Base-by-base conservation (phyloP, 2,797 vertebrate species). In the Hyperoplus lanceolatus region DNA sequence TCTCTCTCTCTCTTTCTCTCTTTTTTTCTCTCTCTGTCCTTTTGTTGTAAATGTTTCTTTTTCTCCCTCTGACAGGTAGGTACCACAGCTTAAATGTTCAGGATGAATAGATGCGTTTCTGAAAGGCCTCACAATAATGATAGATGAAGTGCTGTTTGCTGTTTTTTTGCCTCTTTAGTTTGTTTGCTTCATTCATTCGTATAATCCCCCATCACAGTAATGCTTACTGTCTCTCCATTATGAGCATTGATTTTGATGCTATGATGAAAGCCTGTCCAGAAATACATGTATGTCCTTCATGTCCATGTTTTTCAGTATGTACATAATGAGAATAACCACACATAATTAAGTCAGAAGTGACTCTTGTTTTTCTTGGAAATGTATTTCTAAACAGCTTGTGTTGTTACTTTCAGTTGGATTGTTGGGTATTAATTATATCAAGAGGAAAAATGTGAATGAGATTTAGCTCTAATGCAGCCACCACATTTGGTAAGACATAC, bases 11-110 rank as follows among this genome's bases (percentile, higher is more conserved):
- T 78, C 87, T 70, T 60, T 83, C 60, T 79, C 70, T 75, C 66
- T 75, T 60, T 69, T 41, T 78, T 3, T 29, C 29, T 29, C 88
- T 70, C 63, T 29, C 29, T 29, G 29, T 29, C 29, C 29, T 29
- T 29, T 29, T 55, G 38, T 77, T 84, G 71, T 69, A 80, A 87
- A 83, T 86, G 73, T 85, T 79, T 79, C 70, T 76, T 70, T 90
- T 66, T 88, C 74, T 64, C 70, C 77, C 9, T 64, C 70, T 82
- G 80, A 86, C 83, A 87, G 82, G 82, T 85, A 85, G 82, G 82
- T 74, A 80, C n/a, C 67, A 61, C 54, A 53, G 81, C 68, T 83
- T 54, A 57, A 49, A 81, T 69, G 38, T 72, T 85, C 64, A 41
- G 9, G 48, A 70, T 39, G 51, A 54, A 83, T 72, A 46, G 63